A percentile compares a stretch with the other conserved stretches of the same genome.
Evolutionary conservation across 2,888 invertebrate species (phyloP).

Genomic region (Mongoloraphidia duomilia): DNA sequence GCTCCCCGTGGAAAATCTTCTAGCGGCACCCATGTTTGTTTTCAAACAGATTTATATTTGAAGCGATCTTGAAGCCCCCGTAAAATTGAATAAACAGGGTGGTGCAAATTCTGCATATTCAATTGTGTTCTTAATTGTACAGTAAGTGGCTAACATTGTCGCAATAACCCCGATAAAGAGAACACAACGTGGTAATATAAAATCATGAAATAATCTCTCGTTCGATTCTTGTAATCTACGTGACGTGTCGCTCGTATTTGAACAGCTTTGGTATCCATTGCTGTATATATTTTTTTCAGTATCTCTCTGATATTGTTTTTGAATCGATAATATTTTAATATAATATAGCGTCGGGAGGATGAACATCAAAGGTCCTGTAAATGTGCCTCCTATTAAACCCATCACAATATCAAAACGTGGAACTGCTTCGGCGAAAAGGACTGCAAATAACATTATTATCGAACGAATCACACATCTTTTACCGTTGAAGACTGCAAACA

Average conservation of each 20-base stretch:
- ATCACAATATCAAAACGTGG: constrained; percentile 78
- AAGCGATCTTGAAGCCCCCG: constrained; percentile 16
- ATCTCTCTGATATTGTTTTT: constrained; percentile 19
- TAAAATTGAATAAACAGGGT: constrained; percentile 56
- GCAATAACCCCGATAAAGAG: constrained; percentile 46
- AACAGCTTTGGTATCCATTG: constrained; percentile 7
- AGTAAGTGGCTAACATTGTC: constrained; percentile 53
- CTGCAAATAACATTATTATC: constrained; percentile 48
- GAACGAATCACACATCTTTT: constrained; percentile 59
- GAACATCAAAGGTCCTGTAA: constrained; percentile 72
- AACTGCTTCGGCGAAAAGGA: constrained; percentile 66
- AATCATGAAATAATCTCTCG: constrained; percentile 26
- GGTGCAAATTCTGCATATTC: constrained; percentile 50
- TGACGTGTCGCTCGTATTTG: neutral
- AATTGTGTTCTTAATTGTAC: constrained; percentile 50
- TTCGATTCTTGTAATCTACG: constrained; percentile 20
- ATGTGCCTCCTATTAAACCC: constrained; percentile 71
- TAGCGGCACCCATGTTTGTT: too few species aligned
- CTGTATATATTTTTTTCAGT: constrained; percentile 7
- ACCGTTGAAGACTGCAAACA: constrained; percentile 54
- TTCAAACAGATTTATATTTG: too few species aligned
- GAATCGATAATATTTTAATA: constrained; percentile 45
- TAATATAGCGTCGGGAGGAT: constrained; percentile 74
- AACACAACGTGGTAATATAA: constrained; percentile 39
- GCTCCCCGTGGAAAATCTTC: too few species aligned